Conservation (phyloP, 2,888 invertebrate genomes). For the Stramonita haemastoma region DNA sequence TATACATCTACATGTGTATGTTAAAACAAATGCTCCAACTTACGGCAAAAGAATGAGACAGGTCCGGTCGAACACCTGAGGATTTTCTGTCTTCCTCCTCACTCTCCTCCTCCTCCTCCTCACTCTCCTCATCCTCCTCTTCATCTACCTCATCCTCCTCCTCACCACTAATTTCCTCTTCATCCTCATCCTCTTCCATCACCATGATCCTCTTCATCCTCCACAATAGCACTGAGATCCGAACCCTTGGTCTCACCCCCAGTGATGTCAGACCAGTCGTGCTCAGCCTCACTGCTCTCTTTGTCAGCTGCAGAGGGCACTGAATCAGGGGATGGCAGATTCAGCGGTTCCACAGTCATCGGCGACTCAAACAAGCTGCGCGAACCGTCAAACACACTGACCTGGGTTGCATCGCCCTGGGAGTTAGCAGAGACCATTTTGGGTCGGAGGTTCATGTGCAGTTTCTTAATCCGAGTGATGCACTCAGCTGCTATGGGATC, state of each 20-base stretch:
- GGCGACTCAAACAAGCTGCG: slow-evolving; percentile 48
- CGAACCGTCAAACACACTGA: slow-evolving; percentile 41
- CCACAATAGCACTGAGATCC: slow-evolving; percentile 43
- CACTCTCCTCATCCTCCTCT: slow-evolving; percentile 39
- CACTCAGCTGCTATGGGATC: slow-evolving; percentile 21
- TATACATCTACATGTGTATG: too few species aligned
- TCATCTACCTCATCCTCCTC: slow-evolving; percentile 45
- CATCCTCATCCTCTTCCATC: slow-evolving; percentile 27
- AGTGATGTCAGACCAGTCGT: neutral
- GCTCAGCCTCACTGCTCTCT: neutral
- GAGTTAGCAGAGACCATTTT: neutral
- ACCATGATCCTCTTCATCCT: slow-evolving; percentile 42
- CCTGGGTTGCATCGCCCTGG: neutral
- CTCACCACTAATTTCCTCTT: slow-evolving; percentile 39
- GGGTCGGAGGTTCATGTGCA: slow-evolving; percentile 49
- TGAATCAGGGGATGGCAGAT: too few species aligned
- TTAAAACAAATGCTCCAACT: neutral
- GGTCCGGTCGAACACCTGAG: slow-evolving; percentile 28
- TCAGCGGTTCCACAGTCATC: neutral
- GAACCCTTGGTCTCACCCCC: neutral
- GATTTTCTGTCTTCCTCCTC: slow-evolving; percentile 42
- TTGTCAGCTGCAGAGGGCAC: neutral
- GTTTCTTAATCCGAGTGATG: slow-evolving; percentile 48
- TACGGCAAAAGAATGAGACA: slow-evolving; percentile 39
- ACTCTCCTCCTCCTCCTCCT: slow-evolving; percentile 36